phyloP scores from a whole-genome alignment of 2,113 vertebrate genomes.

The Thymallus thymallus region DNA sequence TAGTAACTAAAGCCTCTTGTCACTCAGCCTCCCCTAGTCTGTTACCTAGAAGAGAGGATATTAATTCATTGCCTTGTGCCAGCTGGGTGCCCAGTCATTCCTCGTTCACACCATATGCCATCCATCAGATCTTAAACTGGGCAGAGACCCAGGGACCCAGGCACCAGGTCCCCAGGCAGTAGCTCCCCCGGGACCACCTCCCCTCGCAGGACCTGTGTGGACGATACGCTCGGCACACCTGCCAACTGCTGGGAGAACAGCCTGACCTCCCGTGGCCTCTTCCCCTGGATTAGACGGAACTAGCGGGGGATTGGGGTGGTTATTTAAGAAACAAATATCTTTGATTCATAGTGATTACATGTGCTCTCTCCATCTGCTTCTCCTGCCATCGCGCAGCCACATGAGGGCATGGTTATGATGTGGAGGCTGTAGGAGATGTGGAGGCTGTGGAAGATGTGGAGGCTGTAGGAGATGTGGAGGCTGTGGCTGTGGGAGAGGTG shows the following conservation, averaged over 20 bases:
- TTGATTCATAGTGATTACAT: constrained; percentile 24
- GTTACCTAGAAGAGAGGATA: constrained; percentile 59
- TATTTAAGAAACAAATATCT: constrained; percentile 22
- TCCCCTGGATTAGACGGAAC: constrained; percentile 12
- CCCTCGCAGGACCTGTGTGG: background rate
- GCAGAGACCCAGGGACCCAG: background rate
- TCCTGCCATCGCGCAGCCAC: background rate
- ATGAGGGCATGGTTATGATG: background rate
- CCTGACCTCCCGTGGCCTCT: background rate
- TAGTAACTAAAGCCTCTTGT: constrained; percentile 39
- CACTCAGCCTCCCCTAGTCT: background rate
- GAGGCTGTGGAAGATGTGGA: no score
- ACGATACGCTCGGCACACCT: constrained; percentile 4
- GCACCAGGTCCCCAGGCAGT: no score
- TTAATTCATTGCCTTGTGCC: constrained; percentile 40
- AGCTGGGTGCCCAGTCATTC: constrained; percentile 48
- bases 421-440: no score
- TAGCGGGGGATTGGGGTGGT: constrained; percentile 19
- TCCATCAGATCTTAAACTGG: constrained; percentile 33
- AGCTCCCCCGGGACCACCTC: background rate
- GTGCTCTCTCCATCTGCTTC: background rate
- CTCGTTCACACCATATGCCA: constrained; percentile 55
- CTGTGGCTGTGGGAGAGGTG: no score
- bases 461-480: no score
- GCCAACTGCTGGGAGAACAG: background rate